These are phyloP conservation scores for Drosophila rufa DNA, from an alignment of 1,140 invertebrate genomes.

Conservation along the genomic window DNA sequence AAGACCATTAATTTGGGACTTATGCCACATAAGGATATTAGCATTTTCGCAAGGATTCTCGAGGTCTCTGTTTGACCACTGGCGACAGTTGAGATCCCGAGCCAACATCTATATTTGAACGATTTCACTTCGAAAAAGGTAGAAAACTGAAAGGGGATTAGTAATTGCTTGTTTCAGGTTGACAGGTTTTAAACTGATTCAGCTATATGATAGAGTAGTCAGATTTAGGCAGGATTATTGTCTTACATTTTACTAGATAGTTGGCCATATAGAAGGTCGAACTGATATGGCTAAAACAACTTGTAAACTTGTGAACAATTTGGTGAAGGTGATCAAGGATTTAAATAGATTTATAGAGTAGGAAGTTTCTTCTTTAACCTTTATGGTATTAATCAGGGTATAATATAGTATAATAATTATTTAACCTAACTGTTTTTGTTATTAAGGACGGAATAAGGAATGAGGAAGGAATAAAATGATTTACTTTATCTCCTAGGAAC, in stretches of 20 bases:
- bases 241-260: too few species aligned
- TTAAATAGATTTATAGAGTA: too few species aligned
- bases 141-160: constrained; percentile 1
- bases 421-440: too few species aligned
- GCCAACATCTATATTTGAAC: constrained; percentile 57
- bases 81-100: constrained; percentile 39
- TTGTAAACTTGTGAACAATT: too few species aligned
- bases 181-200: neutral
- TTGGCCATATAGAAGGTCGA: neutral
- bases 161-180: constrained; percentile 1
- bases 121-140: neutral
- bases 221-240: neutral
- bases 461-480: too few species aligned
- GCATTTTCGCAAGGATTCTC: constrained; percentile 56
- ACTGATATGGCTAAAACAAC: neutral
- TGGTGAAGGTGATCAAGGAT: neutral
- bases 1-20: constrained; percentile 77
- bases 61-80: constrained; percentile 47
- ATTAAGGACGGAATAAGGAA: too few species aligned
- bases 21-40: constrained; percentile 72
- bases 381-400: too few species aligned
- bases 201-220: neutral
- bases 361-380: neutral
- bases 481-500: too few species aligned
- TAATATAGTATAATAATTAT: neutral